A percentile compares a stretch with the other conserved stretches of the same genome.
Conservation (phyloP, 2,113 vertebrate genomes). For the Chloebia gouldiae region DNA sequence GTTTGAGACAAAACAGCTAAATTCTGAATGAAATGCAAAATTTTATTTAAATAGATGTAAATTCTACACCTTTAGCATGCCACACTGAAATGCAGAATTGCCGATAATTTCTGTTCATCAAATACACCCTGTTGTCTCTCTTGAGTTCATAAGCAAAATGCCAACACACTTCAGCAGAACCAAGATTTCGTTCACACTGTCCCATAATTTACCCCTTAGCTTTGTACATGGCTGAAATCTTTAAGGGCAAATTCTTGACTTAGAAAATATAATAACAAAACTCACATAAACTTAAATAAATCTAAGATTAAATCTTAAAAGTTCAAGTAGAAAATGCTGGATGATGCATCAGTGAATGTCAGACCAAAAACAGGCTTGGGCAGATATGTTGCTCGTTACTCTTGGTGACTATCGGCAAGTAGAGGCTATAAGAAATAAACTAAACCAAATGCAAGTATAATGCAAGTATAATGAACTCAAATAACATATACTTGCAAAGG, state of each 20-base stretch:
- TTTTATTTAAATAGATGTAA: not conserved
- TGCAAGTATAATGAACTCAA: not conserved
- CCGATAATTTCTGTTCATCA: not conserved
- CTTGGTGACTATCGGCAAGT: not conserved
- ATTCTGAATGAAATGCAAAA: not conserved
- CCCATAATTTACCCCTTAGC: not conserved
- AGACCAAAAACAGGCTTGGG: not conserved
- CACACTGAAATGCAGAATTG: not conserved
- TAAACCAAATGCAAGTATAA: not conserved
- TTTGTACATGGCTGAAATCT: not conserved
- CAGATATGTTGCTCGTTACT: not conserved
- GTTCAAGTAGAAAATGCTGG: not conserved
- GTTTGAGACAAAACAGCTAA: not conserved
- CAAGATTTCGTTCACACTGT: not conserved
- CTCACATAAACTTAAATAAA: not conserved
- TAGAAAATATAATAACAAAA: not conserved
- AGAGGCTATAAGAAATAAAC: not conserved
- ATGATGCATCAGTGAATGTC: not conserved
- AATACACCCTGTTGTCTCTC: not conserved
- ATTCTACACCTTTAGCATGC: not conserved
- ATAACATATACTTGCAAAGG: not conserved
- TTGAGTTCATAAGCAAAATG: not conserved
- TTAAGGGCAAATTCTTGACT: not conserved
- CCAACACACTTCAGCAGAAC: not conserved
- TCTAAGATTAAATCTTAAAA: not conserved